Evolutionary conservation across 1,140 invertebrate genomes (phyloP).

Genomic region (Philotrypesis tridentata): DNA sequence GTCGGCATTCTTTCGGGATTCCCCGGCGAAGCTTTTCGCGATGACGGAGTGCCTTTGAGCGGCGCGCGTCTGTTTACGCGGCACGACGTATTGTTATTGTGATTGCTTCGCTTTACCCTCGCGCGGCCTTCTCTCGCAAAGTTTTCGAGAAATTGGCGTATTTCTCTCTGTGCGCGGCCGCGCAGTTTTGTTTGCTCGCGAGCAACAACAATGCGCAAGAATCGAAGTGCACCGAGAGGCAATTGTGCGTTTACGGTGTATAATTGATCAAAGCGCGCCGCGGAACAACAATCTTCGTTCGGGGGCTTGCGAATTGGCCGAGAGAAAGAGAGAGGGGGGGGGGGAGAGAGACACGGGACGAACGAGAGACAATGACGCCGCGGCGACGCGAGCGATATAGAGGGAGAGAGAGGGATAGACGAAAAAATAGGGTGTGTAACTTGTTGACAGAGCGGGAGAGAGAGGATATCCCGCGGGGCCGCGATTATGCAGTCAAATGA

Average conservation of each 20-base stretch:
- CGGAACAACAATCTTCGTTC: too few relatives aligned
- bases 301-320: too few relatives aligned
- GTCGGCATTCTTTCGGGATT: slow-evolving; percentile 23
- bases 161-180: slow-evolving; percentile 11
- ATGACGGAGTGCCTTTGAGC: neutral
- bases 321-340: too few relatives aligned
- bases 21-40: neutral
- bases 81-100: neutral
- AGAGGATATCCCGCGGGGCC: slow-evolving; percentile 61
- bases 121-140: too few relatives aligned
- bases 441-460: slow-evolving; percentile 67
- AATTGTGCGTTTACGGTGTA: too few relatives aligned
- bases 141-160: slow-evolving; percentile 2
- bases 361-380: too few relatives aligned
- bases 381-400: too few relatives aligned
- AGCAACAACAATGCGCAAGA: neutral
- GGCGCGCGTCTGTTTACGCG: neutral
- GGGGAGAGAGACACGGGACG: too few relatives aligned
- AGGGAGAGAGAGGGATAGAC: too few relatives aligned
- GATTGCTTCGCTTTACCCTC: neutral
- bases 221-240: neutral
- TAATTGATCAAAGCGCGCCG: too few relatives aligned
- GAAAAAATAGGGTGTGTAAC: slow-evolving; percentile 67
- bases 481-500: slow-evolving; percentile 75
- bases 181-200: neutral